Percentiles rank a stretch among this genome's conserved stretches.
Conservation (phyloP, 2,797 vertebrate species). For the Sebastes steindachneri region DNA sequence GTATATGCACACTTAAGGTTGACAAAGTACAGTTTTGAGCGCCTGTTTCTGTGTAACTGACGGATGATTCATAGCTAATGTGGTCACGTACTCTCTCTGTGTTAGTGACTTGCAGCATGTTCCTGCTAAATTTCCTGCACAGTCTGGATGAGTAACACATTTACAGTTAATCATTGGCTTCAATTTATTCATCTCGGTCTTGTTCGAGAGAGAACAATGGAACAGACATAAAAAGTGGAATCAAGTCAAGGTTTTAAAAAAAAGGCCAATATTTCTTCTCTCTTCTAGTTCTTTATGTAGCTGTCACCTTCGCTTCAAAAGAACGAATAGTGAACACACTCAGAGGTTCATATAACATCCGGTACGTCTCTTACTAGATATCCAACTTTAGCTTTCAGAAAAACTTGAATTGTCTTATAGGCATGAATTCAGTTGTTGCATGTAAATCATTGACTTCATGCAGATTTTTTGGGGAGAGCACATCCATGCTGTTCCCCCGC, state of each 20-base stretch:
- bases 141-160: neutral
- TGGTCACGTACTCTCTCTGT: neutral
- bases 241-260: neutral
- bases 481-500: neutral
- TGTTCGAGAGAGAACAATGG: neutral
- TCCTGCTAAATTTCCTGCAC: neutral
- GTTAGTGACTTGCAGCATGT: neutral
- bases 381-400: neutral
- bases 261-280: neutral
- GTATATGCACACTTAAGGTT: neutral
- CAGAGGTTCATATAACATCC: neutral
- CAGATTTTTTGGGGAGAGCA: neutral
- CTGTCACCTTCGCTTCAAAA: neutral
- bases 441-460: neutral
- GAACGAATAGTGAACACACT: neutral
- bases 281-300: neutral
- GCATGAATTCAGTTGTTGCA: neutral
- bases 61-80: neutral
- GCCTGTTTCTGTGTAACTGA: neutral
- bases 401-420: neutral
- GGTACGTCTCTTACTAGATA: neutral
- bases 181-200: neutral
- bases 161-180: slow-evolving; percentile 33
- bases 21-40: neutral
- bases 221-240: neutral